phyloP scores from a whole-genome alignment of 2,797 vertebrate genomes.

The Poecilia gillii region DNA sequence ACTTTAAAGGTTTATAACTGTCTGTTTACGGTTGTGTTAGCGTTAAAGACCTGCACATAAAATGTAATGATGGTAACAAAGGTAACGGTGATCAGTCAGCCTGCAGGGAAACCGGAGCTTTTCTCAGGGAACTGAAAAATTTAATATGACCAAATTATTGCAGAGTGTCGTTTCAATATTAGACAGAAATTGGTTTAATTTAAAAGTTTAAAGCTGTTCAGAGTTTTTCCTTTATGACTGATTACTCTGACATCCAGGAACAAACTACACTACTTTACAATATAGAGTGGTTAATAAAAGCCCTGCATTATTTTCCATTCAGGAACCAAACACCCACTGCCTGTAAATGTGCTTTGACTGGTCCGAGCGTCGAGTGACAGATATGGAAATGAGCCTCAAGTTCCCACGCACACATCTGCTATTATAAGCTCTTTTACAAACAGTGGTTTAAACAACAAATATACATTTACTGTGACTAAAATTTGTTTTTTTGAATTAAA shows the following conservation, averaged over 20 bases:
- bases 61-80: neutral
- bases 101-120: neutral
- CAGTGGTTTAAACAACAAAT: neutral
- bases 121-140: neutral
- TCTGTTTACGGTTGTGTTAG: neutral
- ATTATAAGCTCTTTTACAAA: neutral
- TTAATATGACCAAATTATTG: neutral
- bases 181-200: neutral
- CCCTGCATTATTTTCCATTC: slow-evolving; percentile 8
- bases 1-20: neutral
- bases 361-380: slow-evolving; percentile 11
- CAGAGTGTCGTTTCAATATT: neutral
- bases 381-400: slow-evolving; percentile 17
- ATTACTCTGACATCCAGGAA: neutral
- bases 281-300: slow-evolving; percentile 13
- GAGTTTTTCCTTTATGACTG: slow-evolving; percentile 6
- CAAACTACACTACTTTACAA: slow-evolving; percentile 8
- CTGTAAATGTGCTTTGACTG: slow-evolving; percentile 29
- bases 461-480: neutral
- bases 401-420: neutral
- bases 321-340: slow-evolving; percentile 21
- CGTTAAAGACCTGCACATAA: neutral
- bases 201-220: neutral
- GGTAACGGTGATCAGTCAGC: neutral
- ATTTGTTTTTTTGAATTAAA: neutral